Conservation (phyloP, 2,888 invertebrate species). For the Argynnis bischoffii region DNA sequence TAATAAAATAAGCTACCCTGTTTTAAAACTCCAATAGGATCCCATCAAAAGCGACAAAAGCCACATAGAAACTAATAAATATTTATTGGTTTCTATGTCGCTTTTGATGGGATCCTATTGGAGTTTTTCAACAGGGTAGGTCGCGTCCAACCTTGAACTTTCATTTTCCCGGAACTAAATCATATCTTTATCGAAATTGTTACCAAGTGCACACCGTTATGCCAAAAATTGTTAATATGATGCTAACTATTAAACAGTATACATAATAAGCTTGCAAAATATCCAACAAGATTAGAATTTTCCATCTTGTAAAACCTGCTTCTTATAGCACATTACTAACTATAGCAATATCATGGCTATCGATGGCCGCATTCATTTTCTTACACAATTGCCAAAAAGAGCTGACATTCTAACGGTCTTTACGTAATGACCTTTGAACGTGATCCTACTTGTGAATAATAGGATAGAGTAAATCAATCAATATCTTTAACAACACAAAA, state of each 20-base stretch:
- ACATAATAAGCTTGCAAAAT: too few species aligned
- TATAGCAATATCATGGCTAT: conserved; percentile 6
- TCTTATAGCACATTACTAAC: background rate
- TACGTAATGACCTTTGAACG: conserved; percentile 30
- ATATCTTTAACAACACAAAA: conserved; percentile 2
- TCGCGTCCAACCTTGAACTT: too few species aligned
- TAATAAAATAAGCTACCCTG: too few species aligned
- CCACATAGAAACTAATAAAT: too few species aligned
- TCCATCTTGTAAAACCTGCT: background rate
- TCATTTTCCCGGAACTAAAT: too few species aligned
- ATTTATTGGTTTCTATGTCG: too few species aligned
- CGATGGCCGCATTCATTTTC: conserved; percentile 9
- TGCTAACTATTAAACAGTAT: background rate
- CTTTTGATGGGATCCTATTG: too few species aligned
- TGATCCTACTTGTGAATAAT: conserved; percentile 20
- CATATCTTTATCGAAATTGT: too few species aligned
- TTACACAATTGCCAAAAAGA: conserved; percentile 25
- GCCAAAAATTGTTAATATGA: background rate
- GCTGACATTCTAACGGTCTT: conserved; percentile 25
- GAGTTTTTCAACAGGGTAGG: too few species aligned
- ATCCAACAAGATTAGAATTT: background rate
- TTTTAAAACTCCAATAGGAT: too few species aligned
- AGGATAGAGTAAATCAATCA: conserved; percentile 24
- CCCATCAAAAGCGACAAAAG: too few species aligned
- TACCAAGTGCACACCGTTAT: too few species aligned